Evolutionary conservation across 2,888 invertebrate species (phyloP).

Genomic region (Pheosia gnoma): DNA sequence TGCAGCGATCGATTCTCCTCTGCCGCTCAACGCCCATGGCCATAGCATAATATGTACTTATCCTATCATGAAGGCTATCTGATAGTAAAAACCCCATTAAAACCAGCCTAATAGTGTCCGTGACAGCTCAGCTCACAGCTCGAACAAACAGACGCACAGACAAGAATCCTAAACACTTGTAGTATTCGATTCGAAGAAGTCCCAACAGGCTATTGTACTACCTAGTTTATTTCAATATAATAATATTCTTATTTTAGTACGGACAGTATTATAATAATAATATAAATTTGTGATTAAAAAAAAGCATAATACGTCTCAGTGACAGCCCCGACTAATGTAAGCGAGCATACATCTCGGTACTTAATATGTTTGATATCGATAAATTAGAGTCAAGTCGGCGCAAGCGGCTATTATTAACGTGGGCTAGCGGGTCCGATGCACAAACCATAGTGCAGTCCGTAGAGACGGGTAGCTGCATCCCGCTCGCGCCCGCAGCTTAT

Average conservation of each 20-base stretch:
- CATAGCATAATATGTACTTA: too few species aligned
- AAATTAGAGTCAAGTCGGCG: conserved; percentile 30
- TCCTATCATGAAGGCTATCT: too few species aligned
- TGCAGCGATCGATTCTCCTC: too few species aligned
- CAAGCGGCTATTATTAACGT: conserved; percentile 41
- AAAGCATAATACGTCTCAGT: conserved; percentile 44
- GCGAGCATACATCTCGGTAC: conserved; percentile 17
- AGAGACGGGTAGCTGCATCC: conserved; percentile 63
- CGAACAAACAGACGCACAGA: too few species aligned
- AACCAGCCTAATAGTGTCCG: too few species aligned
- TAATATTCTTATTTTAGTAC: conserved; percentile 28
- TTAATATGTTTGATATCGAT: conserved; percentile 32
- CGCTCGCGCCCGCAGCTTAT: conserved; percentile 74
- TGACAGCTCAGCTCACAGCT: too few species aligned
- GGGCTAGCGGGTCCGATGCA: conserved; percentile 42
- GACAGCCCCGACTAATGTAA: conserved; percentile 33
- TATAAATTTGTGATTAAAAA: conserved; percentile 40
- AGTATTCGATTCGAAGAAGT: too few species aligned
- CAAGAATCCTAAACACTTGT: too few species aligned
- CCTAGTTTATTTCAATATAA: too few species aligned
- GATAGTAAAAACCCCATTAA: too few species aligned
- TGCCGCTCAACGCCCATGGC: too few species aligned
- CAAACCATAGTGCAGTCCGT: conserved; percentile 43
- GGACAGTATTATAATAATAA: conserved; percentile 33
- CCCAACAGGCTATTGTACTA: too few species aligned